Conservation (phyloP, 2,797 vertebrate species). For the Gobionotothen gibberifrons region DNA sequence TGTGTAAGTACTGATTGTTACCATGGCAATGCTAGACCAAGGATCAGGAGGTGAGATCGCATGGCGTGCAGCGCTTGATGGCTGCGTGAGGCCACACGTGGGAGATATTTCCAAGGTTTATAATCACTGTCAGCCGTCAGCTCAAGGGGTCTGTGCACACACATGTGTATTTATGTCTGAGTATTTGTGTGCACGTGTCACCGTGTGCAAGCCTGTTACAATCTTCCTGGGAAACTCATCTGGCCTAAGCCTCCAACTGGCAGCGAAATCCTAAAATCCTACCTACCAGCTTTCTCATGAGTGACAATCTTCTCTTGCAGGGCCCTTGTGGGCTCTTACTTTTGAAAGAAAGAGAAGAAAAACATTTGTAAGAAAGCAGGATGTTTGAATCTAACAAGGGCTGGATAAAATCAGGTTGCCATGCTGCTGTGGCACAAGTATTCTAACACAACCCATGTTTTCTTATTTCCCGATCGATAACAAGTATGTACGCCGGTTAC, state of each 20-base stretch:
- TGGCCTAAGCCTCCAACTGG: slow-evolving; percentile 78
- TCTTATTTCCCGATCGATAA: slow-evolving; percentile 59
- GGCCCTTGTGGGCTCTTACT: slow-evolving; percentile 51
- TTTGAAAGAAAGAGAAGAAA: slow-evolving; percentile 16
- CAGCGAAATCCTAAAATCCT: slow-evolving; percentile 76
- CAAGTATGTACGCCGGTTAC: slow-evolving; percentile 45
- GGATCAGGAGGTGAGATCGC: slow-evolving; percentile 73
- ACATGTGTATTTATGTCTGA: slow-evolving; percentile 26
- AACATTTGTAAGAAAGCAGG: slow-evolving; percentile 28
- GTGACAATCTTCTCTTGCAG: slow-evolving; percentile 72
- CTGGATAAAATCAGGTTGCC: slow-evolving; percentile 38
- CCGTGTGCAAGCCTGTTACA: slow-evolving; percentile 48
- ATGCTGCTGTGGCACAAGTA: slow-evolving; percentile 34
- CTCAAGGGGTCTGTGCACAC: slow-evolving; percentile 54
- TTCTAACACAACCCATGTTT: slow-evolving; percentile 25
- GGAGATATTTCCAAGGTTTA: slow-evolving; percentile 72
- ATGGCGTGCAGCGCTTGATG: slow-evolving; percentile 61
- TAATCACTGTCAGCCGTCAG: slow-evolving; percentile 74
- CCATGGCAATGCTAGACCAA: slow-evolving; percentile 72
- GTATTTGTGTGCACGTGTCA: slow-evolving; percentile 21
- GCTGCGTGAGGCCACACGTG: slow-evolving; percentile 69
- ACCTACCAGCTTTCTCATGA: slow-evolving; percentile 72
- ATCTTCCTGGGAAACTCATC: slow-evolving; percentile 76
- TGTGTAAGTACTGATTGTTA: slow-evolving; percentile 66
- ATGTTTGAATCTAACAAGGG: slow-evolving; percentile 46